Conservation (phyloP, 1,140 invertebrate genomes). For the Drosophila pruinosa region DNA sequence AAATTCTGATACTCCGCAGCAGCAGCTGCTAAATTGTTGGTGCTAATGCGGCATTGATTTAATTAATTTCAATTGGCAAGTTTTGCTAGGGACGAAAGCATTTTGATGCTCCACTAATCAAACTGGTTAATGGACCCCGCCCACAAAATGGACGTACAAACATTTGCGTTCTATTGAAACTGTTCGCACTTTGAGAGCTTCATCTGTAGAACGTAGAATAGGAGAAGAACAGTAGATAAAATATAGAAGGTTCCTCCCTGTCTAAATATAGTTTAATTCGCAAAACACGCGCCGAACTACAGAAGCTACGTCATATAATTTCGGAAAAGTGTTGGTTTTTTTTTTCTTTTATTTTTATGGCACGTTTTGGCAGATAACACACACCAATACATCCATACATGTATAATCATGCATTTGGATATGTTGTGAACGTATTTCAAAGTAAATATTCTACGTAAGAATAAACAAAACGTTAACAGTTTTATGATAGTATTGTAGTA, state of each 20-base stretch:
- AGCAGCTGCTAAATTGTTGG: constrained; percentile 28
- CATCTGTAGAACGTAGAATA: not conserved
- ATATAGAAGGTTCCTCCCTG: not conserved
- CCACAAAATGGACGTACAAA: constrained; percentile 13
- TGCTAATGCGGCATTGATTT: constrained; percentile 38
- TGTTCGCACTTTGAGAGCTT: constrained; percentile 17
- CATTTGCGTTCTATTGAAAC: not conserved
- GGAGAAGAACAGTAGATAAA: not conserved
- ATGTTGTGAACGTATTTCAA: not conserved
- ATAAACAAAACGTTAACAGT: not conserved
- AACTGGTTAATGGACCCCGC: constrained; percentile 27
- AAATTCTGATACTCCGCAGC: not conserved
- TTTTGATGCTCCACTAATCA: constrained; percentile 12
- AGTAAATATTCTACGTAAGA: not conserved
- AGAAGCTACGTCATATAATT: constrained; percentile 22
- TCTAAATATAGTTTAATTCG: constrained; percentile 35
- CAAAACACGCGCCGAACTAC: constrained; percentile 18
- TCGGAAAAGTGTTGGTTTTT: constrained; percentile 3
- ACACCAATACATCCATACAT: not conserved
- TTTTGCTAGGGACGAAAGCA: constrained; percentile 20
- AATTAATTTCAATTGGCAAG: constrained; percentile 47
- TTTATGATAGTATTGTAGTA: not conserved
- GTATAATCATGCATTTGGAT: not conserved
- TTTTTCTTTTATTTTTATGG: constrained; percentile 1
- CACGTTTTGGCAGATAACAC: constrained; percentile 13